A percentile compares a stretch with the other conserved stretches of the same genome.
Conservation (phyloP, 1,140 invertebrate genomes). For the Heliconius nattereri region DNA sequence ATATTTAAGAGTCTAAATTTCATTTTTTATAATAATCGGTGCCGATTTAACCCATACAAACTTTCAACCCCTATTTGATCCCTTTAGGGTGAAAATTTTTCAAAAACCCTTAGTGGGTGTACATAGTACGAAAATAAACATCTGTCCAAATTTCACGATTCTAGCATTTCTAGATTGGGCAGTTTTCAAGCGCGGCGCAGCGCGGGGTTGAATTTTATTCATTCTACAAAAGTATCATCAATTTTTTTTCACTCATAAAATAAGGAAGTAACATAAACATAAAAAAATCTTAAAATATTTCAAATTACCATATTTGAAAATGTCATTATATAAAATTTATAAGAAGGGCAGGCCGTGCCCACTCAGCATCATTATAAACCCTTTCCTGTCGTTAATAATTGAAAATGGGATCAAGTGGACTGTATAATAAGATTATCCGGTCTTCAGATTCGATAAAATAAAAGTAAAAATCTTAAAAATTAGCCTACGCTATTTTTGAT, state of each 20-base stretch:
- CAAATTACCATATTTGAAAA: not conserved
- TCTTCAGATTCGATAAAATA: not conserved
- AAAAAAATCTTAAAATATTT: not conserved
- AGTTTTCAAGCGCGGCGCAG: too few relatives aligned
- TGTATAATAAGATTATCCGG: not conserved
- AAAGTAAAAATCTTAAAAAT: not conserved
- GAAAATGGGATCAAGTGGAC: not conserved
- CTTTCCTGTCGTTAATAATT: not conserved
- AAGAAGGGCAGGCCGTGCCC: not conserved
- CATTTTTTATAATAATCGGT: too few relatives aligned
- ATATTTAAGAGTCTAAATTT: too few relatives aligned
- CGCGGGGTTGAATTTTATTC: not conserved
- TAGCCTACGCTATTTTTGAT: not conserved
- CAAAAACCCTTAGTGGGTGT: too few relatives aligned
- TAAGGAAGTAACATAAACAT: too few relatives aligned
- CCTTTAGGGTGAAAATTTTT: too few relatives aligned
- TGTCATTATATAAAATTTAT: not conserved
- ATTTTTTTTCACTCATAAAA: too few relatives aligned
- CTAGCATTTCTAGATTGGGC: not conserved
- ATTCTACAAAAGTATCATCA: not conserved
- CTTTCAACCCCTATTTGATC: too few relatives aligned
- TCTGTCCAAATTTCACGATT: too few relatives aligned
- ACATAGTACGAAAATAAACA: too few relatives aligned
- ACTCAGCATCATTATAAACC: not conserved
- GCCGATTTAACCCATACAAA: too few relatives aligned